phyloP scores from a whole-genome alignment of 2,797 vertebrate species.

The Channa striata region DNA sequence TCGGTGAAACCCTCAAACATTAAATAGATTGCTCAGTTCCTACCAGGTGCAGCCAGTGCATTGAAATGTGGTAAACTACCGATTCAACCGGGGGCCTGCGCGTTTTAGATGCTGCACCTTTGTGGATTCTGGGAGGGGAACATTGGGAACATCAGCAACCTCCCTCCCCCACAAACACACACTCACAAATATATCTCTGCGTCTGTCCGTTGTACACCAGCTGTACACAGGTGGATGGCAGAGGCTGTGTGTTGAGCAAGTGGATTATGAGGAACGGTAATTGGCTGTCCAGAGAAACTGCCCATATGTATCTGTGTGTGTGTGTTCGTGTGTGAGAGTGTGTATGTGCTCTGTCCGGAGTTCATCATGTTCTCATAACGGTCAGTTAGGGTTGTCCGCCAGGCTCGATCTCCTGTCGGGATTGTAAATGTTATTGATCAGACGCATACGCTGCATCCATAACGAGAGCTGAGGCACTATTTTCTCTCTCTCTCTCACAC shows the following conservation, averaged over 20 bases:
- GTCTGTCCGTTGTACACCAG: slow-evolving; percentile 49
- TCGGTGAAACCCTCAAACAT: slow-evolving; percentile 34
- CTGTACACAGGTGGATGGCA: slow-evolving; percentile 67
- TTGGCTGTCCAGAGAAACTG: slow-evolving; percentile 80
- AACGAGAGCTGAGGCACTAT: slow-evolving; percentile 72
- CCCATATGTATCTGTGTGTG: slow-evolving; percentile 51
- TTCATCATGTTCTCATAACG: slow-evolving; percentile 84
- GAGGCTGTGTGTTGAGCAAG: slow-evolving; percentile 71
- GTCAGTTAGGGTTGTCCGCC: slow-evolving; percentile 78
- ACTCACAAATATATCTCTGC: slow-evolving; percentile 41
- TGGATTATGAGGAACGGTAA: slow-evolving; percentile 82
- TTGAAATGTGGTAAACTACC: slow-evolving; percentile 38
- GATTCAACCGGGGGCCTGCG: slow-evolving; percentile 47
- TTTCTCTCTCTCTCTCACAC: slow-evolving; percentile 26
- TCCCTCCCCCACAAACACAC: slow-evolving; percentile 21
- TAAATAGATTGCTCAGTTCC: slow-evolving; percentile 24
- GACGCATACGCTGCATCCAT: slow-evolving; percentile 73
- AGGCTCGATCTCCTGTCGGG: slow-evolving; percentile 78
- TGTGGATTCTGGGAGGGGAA: slow-evolving; percentile 53
- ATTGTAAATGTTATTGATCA: slow-evolving; percentile 85
- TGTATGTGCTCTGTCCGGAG: slow-evolving; percentile 59
- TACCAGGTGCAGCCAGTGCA: slow-evolving; percentile 45
- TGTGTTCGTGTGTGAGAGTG: slow-evolving; percentile 42
- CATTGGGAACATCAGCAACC: slow-evolving; percentile 46
- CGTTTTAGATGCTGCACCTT: slow-evolving; percentile 39